Conservation (phyloP, 2,888 invertebrate species). For the Eupelmus urozonus region DNA sequence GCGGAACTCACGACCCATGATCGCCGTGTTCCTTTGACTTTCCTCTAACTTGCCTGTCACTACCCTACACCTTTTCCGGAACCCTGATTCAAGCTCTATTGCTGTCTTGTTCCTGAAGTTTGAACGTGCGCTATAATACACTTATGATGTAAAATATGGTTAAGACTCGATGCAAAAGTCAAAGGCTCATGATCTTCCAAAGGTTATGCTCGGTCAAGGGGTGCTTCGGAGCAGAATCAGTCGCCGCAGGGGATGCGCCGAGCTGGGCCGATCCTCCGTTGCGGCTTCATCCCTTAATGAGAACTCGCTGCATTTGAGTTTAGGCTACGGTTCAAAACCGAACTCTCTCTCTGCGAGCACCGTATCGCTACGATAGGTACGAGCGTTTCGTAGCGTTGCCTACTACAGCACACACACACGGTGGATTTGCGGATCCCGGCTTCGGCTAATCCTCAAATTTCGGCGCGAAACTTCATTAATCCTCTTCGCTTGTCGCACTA, state of each 20-base stretch:
- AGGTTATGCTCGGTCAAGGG: not conserved
- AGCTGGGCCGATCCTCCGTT: constrained; percentile 44
- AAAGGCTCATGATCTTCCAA: not conserved
- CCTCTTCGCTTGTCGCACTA: too few species aligned
- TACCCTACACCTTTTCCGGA: not conserved
- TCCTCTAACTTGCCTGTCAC: too few species aligned
- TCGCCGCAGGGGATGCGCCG: constrained; percentile 67
- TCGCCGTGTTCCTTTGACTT: constrained; percentile 20
- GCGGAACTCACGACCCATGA: constrained; percentile 24
- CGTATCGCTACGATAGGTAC: not conserved
- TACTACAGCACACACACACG: too few species aligned
- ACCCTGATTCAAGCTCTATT: too few species aligned
- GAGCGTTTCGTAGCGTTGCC: too few species aligned
- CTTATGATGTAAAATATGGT: not conserved
- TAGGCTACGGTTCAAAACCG: not conserved
- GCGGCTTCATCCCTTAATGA: constrained; percentile 48
- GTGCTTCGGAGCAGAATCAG: constrained; percentile 59
- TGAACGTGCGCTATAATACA: not conserved
- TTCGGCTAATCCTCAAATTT: not conserved
- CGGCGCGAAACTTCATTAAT: not conserved
- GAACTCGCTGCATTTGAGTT: not conserved
- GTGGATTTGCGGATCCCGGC: not conserved
- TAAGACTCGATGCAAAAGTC: not conserved
- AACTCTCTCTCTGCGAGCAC: not conserved
- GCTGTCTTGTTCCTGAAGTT: too few species aligned